Conservation (phyloP, 2,797 vertebrate species). For the Lagorchestes hirsutus region DNA sequence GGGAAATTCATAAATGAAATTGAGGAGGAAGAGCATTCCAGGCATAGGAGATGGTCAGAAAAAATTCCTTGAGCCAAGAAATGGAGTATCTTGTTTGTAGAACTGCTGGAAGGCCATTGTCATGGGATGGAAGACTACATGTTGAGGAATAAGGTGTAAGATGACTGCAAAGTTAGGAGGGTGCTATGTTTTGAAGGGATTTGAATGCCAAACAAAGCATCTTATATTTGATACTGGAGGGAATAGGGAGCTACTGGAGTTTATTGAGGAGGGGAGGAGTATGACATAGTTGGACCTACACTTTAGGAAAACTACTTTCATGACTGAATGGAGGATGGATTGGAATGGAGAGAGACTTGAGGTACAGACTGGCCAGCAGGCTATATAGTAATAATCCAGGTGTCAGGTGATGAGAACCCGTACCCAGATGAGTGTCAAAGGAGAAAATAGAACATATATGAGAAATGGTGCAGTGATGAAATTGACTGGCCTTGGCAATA, state of each 20-base stretch:
- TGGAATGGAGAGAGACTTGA: neutral
- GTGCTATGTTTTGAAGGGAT: neutral
- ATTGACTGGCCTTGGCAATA: neutral
- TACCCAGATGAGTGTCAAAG: neutral
- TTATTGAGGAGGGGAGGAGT: neutral
- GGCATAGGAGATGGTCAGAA: too few species aligned
- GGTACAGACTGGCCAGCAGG: neutral
- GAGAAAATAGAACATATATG: neutral
- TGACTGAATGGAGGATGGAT: neutral
- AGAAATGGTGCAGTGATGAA: neutral
- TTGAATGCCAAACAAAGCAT: neutral
- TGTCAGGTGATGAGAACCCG: too few species aligned
- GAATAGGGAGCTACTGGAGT: neutral
- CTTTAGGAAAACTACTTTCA: neutral
- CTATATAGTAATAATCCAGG: neutral
- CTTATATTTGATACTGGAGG: neutral
- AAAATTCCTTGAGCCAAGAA: too few species aligned
- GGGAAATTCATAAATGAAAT: neutral
- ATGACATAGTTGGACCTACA: neutral
- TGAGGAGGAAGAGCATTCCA: neutral
- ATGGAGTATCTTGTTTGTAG: neutral
- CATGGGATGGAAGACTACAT: neutral
- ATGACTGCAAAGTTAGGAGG: neutral
- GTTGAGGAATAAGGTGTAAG: neutral
- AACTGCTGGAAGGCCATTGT: neutral